phyloP scores from a whole-genome alignment of 2,888 invertebrate genomes.

The Nasonia oneida region DNA sequence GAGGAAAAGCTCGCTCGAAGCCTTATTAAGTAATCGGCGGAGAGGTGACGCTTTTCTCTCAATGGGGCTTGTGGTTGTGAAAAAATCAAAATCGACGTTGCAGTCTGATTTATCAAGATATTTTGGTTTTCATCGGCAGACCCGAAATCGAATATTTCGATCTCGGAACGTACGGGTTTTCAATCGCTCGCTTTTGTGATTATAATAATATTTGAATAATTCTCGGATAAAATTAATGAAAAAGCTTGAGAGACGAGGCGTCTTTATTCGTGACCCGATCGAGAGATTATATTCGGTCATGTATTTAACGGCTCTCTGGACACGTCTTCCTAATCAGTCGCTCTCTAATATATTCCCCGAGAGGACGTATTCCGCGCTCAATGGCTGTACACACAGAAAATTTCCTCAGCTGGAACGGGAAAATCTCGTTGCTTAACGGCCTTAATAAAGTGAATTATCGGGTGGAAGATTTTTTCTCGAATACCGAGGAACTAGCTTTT shows the following conservation, averaged over 20 bases:
- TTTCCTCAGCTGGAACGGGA: neutral
- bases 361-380: neutral
- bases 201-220: neutral
- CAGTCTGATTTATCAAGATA: neutral
- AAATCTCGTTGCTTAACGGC: neutral
- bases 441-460: constrained; percentile 1
- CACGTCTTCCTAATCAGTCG: neutral
- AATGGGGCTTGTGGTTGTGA: neutral
- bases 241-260: neutral
- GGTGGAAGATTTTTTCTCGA: neutral
- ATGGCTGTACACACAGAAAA: neutral
- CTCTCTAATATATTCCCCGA: neutral
- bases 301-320: neutral
- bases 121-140: neutral
- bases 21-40: neutral
- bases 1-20: neutral
- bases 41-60: neutral
- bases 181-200: neutral
- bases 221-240: neutral
- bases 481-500: neutral
- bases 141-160: too few relatives aligned
- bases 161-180: neutral
- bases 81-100: too few relatives aligned
- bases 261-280: neutral
- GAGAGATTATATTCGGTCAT: neutral